Evolutionary conservation across 2,888 invertebrate species (phyloP).

Genomic region (Spisula solida): DNA sequence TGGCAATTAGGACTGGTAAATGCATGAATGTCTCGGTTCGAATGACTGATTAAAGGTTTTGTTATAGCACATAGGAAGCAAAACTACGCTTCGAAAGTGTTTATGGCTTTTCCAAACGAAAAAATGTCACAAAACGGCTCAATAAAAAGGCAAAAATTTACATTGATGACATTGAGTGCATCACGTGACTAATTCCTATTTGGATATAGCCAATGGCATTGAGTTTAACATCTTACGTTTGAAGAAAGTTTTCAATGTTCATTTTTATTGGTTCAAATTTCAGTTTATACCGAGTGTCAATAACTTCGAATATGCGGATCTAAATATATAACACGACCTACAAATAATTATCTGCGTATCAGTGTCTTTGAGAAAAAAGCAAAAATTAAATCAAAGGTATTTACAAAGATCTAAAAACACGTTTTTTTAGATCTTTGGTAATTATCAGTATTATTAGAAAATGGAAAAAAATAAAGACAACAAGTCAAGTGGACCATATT

Average conservation of each 20-base stretch:
- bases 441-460: too few species aligned
- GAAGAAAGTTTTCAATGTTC: conserved; percentile 24
- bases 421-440: too few species aligned
- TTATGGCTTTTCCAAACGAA: conserved; percentile 2
- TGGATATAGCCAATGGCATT: conserved; percentile 55
- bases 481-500: too few species aligned
- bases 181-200: conserved; percentile 70
- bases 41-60: neutral
- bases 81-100: neutral
- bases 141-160: conserved; percentile 58
- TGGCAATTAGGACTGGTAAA: neutral
- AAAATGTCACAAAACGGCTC: conserved; percentile 30
- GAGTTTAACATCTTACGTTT: conserved; percentile 23
- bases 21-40: neutral
- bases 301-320: neutral
- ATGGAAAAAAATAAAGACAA: too few species aligned
- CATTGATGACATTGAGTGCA: conserved; percentile 71
- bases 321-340: neutral
- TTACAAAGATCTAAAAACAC: too few species aligned
- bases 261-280: conserved; percentile 24
- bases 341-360: too few species aligned
- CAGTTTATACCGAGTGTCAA: neutral
- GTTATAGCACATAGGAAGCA: neutral
- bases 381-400: too few species aligned
- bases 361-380: too few species aligned